A percentile compares a stretch with the other conserved stretches of the same genome.
Conservation (phyloP, 2,113 vertebrate species). For the Brienomyrus brachyistius region DNA sequence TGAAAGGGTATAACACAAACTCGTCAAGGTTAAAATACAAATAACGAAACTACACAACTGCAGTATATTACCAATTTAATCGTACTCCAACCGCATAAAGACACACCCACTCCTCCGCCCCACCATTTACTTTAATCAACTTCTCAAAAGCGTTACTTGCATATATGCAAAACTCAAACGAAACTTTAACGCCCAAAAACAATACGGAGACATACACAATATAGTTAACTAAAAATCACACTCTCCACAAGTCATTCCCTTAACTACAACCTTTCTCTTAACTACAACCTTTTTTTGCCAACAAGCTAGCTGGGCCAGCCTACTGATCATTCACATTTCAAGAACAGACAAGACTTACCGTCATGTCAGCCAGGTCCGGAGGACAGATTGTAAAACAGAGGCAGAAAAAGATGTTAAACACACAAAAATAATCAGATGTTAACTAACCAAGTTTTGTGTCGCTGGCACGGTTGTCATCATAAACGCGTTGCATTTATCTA, state of each 20-base stretch:
- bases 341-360: slow-evolving; percentile 47
- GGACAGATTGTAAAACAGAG: slow-evolving; percentile 20
- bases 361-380: slow-evolving; percentile 54
- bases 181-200: neutral
- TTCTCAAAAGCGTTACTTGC: neutral
- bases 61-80: neutral
- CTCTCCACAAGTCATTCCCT: neutral
- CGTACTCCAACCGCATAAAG: neutral
- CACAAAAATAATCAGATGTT: neutral
- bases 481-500: neutral
- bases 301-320: neutral
- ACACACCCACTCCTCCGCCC: neutral
- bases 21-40: neutral
- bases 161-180: neutral
- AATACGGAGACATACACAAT: neutral
- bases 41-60: neutral
- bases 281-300: neutral
- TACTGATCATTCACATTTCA: neutral
- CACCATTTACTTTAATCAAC: neutral
- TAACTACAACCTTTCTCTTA: too few species aligned
- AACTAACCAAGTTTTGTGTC: neutral
- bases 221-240: neutral
- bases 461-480: neutral
- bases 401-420: neutral
- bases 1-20: neutral